phyloP scores from a whole-genome alignment of 2,888 invertebrate species.

The Philereme vetulata region DNA sequence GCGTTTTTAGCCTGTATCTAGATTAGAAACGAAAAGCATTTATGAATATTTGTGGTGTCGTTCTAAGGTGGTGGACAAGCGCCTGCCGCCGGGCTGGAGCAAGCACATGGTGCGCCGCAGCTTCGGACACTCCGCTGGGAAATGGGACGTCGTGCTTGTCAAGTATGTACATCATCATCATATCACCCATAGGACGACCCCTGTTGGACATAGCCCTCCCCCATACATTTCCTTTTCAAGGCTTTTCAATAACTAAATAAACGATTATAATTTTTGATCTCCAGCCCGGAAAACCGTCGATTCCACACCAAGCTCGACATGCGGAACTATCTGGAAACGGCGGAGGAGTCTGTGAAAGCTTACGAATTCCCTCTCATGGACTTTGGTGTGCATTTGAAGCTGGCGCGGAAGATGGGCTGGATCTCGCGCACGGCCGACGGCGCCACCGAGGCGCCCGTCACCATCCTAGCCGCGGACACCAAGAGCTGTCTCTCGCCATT shows the following conservation, averaged over 20 bases:
- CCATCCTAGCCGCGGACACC: conserved; percentile 46
- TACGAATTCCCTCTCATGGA: conserved; percentile 66
- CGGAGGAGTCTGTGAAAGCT: conserved; percentile 44
- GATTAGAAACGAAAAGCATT: no score
- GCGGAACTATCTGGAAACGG: conserved; percentile 61
- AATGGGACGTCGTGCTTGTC: conserved; percentile 92
- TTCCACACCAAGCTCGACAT: conserved; percentile 77
- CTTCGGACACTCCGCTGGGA: conserved; percentile 88
- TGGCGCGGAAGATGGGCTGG: conserved; percentile 75
- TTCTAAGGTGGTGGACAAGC: conserved; percentile 87
- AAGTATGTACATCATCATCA: conserved; percentile 68
- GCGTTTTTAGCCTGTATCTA: no score
- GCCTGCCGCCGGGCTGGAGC: conserved; percentile 89
- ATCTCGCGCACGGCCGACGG: conserved; percentile 55
- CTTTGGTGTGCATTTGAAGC: conserved; percentile 74
- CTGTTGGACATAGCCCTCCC: no score
- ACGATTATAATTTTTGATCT: conserved; percentile 24
- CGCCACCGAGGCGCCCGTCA: conserved; percentile 42
- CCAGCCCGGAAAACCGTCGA: conserved; percentile 68
- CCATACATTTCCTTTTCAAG: no score
- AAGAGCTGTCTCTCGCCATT: conserved; percentile 56
- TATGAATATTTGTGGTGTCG: background rate
- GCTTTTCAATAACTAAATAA: no score
- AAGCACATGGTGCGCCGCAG: conserved; percentile 90
- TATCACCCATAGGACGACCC: no score